Conservation (phyloP, 2,113 vertebrate genomes). For the Thermophis baileyi region DNA sequence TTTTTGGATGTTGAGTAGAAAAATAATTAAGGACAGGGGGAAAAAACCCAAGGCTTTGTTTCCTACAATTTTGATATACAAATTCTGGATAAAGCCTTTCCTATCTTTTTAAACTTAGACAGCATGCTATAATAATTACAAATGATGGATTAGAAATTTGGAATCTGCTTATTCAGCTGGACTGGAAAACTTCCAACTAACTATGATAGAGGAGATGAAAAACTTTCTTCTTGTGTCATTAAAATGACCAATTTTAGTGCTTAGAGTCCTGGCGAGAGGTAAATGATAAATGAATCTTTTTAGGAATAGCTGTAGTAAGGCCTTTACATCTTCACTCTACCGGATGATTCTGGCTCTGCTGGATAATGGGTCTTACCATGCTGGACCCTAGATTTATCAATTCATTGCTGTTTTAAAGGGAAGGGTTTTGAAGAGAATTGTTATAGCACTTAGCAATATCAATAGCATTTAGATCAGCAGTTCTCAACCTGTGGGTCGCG, state of each 20-base stretch:
- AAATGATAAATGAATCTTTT: neutral
- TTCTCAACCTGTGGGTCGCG: too few species aligned
- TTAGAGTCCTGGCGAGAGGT: neutral
- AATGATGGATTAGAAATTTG: neutral
- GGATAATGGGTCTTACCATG: neutral
- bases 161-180: neutral
- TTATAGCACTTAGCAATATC: neutral
- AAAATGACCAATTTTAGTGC: neutral
- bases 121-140: neutral
- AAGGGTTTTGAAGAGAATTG: neutral
- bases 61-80: neutral
- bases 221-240: neutral
- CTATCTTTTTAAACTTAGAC: neutral
- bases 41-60: neutral
- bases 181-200: neutral
- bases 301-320: neutral
- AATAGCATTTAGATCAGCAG: neutral
- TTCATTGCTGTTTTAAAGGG: neutral
- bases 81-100: neutral
- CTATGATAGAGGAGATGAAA: neutral
- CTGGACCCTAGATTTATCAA: neutral
- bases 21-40: neutral
- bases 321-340: neutral
- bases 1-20: neutral
- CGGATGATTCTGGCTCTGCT: neutral